phyloP scores from a whole-genome alignment of 2,797 vertebrate genomes.

The Bradypodion pumilum region DNA sequence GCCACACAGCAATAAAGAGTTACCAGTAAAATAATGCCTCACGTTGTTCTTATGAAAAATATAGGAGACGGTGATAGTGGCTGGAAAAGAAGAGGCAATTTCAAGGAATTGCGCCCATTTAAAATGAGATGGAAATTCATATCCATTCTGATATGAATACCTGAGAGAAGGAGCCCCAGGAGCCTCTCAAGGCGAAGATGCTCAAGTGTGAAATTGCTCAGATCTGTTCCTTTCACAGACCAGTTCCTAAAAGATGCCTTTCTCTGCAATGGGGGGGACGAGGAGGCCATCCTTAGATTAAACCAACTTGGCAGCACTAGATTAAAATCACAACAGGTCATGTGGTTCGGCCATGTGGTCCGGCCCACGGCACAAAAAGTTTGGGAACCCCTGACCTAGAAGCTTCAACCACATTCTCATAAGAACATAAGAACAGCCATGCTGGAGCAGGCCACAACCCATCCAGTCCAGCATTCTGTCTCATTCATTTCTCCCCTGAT shows the following conservation, averaged over 20 bases:
- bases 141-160: background rate
- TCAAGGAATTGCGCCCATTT: background rate
- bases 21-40: no score
- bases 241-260: background rate
- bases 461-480: no score
- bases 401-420: no score
- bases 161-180: background rate
- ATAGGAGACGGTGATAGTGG: no score
- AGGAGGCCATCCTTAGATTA: background rate
- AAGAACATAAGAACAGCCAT: no score
- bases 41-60: background rate
- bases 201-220: conserved; percentile 22
- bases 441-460: no score
- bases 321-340: background rate
- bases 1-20: no score
- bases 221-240: background rate
- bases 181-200: background rate
- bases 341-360: no score
- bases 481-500: no score
- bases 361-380: no score
- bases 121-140: background rate
- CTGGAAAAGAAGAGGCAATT: background rate
- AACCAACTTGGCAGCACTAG: background rate
- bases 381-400: no score
- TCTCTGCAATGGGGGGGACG: no score